Base-by-base conservation (phyloP, 2,888 invertebrate species). In the Cataglyphis albicans region DNA sequence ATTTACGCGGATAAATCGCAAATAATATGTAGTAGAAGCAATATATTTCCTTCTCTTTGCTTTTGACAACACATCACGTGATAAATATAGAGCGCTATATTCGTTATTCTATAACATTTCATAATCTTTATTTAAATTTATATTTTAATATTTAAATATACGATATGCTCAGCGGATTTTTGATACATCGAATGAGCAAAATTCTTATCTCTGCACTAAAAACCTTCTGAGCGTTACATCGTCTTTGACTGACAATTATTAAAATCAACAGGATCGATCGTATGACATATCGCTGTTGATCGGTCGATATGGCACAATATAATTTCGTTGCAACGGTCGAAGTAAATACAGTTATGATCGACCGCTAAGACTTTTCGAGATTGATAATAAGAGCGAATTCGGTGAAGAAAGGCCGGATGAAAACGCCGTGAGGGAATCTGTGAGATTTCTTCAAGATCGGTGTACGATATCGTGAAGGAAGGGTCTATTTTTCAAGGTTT, bases 291-390 rank as follows among this genome's bases (percentile, higher is more conserved):
- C 67, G 82, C 76, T 68, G 82, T 35, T 48, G 65, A 84, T 87
- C 84, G 65, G 85, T 87, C 84, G 86, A 86, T 83, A 87, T 84
- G 63, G 29, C 82, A 78, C 72, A 80, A 88, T 82, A 61, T 83
- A 87, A 86, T 89, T 90, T 88, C 48, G 74, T 35, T 10, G 61
- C 10, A 57, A 9, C 65, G 29, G 44, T 55, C 12, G 25, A 68
- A 86, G 84, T 89, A 86, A 89, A 87, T 81, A 87, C 83, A 84
- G 86, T 87, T 84, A 86, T 89, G 87, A 89, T 87, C 86, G 78
- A 57, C 32, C 52, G 59, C 48, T 52, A n/a, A 67, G 64, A 70
- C 48, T 85, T 84, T 74, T 83, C 81, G 83, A 75, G 70, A 72
- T 44, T 74, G 81, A 78, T 87, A 89, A 89, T 87, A 84, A 89